phyloP scores from a whole-genome alignment of 2,113 vertebrate species.

The Nesogale talazaci region DNA sequence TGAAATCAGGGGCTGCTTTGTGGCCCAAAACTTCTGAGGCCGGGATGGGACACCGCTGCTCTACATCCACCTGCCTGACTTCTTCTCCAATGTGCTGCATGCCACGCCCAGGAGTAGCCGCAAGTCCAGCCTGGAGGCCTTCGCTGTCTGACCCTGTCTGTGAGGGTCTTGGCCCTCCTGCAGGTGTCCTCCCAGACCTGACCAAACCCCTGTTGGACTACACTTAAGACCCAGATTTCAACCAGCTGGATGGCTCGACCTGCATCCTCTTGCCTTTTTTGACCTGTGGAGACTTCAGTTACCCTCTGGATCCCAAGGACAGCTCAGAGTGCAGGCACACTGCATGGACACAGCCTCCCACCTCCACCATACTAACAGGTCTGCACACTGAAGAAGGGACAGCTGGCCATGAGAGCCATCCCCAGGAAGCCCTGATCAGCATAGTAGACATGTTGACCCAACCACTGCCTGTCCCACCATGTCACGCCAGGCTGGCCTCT shows the following conservation, averaged over 20 bases:
- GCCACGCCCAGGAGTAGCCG: constrained; percentile 91
- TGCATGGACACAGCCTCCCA: constrained; percentile 59
- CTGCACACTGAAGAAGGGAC: neutral
- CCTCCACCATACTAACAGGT: constrained; percentile 92
- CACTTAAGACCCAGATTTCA: constrained; percentile 88
- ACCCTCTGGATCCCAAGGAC: constrained; percentile 87
- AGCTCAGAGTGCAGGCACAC: constrained; percentile 88
- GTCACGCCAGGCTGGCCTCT: constrained; percentile 26
- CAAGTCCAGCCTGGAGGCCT: constrained; percentile 96
- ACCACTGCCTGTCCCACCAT: neutral
- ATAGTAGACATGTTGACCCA: constrained; percentile 18
- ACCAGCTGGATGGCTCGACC: constrained; percentile 91
- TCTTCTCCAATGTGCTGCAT: constrained; percentile 91
- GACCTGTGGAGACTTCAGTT: constrained; percentile 91
- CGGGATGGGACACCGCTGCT: constrained; percentile 93
- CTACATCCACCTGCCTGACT: constrained; percentile 92
- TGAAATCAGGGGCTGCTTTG: constrained; percentile 92
- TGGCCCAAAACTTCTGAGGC: constrained; percentile 95
- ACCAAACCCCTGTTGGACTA: constrained; percentile 88
- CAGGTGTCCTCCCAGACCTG: constrained; percentile 90
- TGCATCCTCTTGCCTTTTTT: constrained; percentile 91
- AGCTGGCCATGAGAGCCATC: constrained; percentile 56
- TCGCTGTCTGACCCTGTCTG: constrained; percentile 94
- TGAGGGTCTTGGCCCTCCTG: constrained; percentile 90
- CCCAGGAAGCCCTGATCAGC: constrained; percentile 52